A percentile compares a stretch with the other conserved stretches of the same genome.
These are phyloP conservation scores for Ferrisia virgata DNA, from an alignment of 2,888 invertebrate genomes.

Conservation along the genomic window DNA sequence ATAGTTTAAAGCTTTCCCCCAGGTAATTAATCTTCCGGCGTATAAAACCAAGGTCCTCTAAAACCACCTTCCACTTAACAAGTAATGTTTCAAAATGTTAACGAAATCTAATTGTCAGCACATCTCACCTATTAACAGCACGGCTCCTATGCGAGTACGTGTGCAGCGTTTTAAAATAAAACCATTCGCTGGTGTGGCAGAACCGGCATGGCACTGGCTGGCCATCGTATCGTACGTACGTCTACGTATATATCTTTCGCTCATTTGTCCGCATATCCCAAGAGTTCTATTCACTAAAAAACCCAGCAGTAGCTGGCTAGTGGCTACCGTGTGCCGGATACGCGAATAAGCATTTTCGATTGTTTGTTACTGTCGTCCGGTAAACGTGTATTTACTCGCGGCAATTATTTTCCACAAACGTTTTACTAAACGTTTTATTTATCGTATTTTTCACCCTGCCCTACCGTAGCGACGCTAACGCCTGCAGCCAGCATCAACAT, in stretches of 20 bases:
- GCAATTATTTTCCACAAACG: constrained; percentile 12
- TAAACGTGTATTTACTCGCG: constrained; percentile 14
- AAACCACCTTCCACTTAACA: constrained; percentile 37
- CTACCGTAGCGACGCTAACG: no score
- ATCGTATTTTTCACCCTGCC: neutral
- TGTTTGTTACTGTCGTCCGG: constrained; percentile 14
- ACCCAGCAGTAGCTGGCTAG: neutral
- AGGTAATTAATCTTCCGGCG: constrained; percentile 40
- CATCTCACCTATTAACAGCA: constrained; percentile 43
- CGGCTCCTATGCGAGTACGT: neutral
- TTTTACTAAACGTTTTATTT: neutral
- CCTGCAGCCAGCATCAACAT: neutral
- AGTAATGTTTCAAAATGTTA: constrained; percentile 44
- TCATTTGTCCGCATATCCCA: constrained; percentile 10
- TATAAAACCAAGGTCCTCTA: constrained; percentile 23
- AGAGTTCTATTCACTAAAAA: constrained; percentile 26
- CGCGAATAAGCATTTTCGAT: neutral
- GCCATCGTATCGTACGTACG: neutral
- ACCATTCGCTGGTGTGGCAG: neutral
- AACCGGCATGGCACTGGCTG: neutral
- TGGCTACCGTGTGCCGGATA: neutral
- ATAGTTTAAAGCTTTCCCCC: constrained; percentile 31
- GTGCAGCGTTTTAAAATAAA: neutral
- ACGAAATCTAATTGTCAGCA: constrained; percentile 43
- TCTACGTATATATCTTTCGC: neutral